Base-by-base conservation (phyloP, 1,140 invertebrate species). In the Drosophila bocki region DNA sequence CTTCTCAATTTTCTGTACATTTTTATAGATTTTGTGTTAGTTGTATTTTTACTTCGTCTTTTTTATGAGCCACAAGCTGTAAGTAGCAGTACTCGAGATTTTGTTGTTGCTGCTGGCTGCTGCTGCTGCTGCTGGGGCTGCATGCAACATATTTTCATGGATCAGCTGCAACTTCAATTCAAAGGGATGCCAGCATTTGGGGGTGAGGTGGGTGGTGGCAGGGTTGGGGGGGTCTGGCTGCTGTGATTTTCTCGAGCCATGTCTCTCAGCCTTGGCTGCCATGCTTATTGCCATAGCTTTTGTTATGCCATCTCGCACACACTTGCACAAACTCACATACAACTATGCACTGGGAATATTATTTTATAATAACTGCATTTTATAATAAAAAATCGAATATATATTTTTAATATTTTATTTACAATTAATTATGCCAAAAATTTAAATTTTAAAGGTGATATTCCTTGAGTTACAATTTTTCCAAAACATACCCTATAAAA, bases 61-160 rank as follows among this genome's bases (percentile, higher is more conserved):
- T 60, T 51, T 70, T 78, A 70, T 65, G 74, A 78, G 84, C 68
- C 68, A 83, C 72, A 80, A 87, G 75, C 80, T 53, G 69, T 80
- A 80, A 87, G 83, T 77, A 78, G 72, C 67, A 65, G 70, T 62
- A 86, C 83, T 86, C 83, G 72, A 88, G 72, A 53, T 62, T 63
- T 61, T 60, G 60, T 65, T 69, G 62, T 69, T 83, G 48, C 45
- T 15, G 19, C 22, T 26, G 56, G 57, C n/a, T 58, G 71, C 58
- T 74, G 58, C 45, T 50, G 47, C 26, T 51, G 29, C 33, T 54
- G 17, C 2, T 37, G 48, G 64, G 59, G 76, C 54, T 71, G 75
- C 69, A 84, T 82, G 81, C 83, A 82, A 91, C 80, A 91, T 82
- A 91, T 76, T 91, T 88, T 88, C 82, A 91, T 91, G 83, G 88